phyloP scores from a whole-genome alignment of 2,888 invertebrate genomes.

The Autographa pulchrina region DNA sequence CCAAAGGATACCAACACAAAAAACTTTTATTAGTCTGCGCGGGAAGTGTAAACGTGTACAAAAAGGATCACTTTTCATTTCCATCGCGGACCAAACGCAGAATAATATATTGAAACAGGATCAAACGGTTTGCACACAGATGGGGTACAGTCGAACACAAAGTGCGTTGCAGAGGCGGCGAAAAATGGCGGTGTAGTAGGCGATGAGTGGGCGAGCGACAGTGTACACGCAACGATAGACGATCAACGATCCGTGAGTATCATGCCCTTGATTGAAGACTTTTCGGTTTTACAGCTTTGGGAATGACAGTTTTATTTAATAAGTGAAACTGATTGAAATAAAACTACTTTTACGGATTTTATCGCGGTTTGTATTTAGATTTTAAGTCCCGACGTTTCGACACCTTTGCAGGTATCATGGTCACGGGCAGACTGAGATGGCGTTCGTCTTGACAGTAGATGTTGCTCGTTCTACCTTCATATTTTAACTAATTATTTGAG shows the following conservation, averaged over 20 bases:
- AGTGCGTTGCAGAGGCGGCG: constrained; percentile 72
- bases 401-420: too few relatives aligned
- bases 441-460: too few relatives aligned
- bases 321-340: too few relatives aligned
- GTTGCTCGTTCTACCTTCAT: too few relatives aligned
- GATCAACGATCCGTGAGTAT: constrained; percentile 72
- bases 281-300: neutral
- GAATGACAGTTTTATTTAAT: neutral
- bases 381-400: too few relatives aligned
- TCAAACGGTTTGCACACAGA: constrained; percentile 63
- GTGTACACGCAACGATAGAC: constrained; percentile 61
- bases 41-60: neutral
- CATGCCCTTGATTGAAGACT: neutral
- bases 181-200: constrained; percentile 73
- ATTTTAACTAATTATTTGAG: too few relatives aligned
- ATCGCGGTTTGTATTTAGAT: too few relatives aligned
- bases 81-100: neutral
- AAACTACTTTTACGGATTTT: too few relatives aligned
- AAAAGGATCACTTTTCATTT: constrained; percentile 3
- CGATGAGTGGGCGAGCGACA: constrained; percentile 74
- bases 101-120: constrained; percentile 25
- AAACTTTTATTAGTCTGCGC: neutral
- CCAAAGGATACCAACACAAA: neutral
- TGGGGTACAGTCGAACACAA: constrained; percentile 73
- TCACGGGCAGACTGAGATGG: too few relatives aligned